Base-by-base conservation (phyloP, 2,113 vertebrate species). In the Hydrochoerus hydrochaeris region DNA sequence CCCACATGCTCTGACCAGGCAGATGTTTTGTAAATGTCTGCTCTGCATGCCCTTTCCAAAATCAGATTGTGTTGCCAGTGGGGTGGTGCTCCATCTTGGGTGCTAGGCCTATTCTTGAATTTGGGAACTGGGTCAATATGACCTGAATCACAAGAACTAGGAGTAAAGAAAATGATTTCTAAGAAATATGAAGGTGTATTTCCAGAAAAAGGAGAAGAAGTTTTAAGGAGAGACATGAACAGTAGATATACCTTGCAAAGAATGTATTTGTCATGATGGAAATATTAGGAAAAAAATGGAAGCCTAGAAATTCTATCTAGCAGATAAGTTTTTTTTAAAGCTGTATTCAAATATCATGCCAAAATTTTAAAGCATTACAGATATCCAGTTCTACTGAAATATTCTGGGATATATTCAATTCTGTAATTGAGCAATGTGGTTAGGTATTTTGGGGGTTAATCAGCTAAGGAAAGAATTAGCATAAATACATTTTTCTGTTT, bases 401-500 rank as follows among this genome's bases (percentile, higher is more conserved):
- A 84, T 89, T 89, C 91, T 80, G 75, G 0, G 32, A 46, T 89
- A 67, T 95, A 73, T 73, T 95, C 12, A 86, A 28, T 80, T 86
- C 24, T 82, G 35, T 78, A 65, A 67, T 65, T 91, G 71, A 97
- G 26, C 94, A 92, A 77, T 44, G 10, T 97, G 62, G 52, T 73
- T 35, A n/a, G 10, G 52, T 90, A 58, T 85, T 78, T 96, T 82
- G 82, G 38, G 52, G 35, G 4, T 57, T 93, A 24, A 11, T 80
- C 16, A 88, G n/a, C 0, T 75, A 65, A 20, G 32, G 52, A 41
- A 65, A 9, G 5, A 63, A 84, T 17, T 11, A 83, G 8, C 32
- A 30, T 4, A 35, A 14, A 69, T 24, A 91, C n/a, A 80, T 3
- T 38, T 83, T 71, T 7, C 1, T 91, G 24, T 63, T 95, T 95